Evolutionary conservation across 1,140 invertebrate species (phyloP), one percentile per base, ranked within the genome.

Genomic region (Trichonephila inaurata): DNA sequence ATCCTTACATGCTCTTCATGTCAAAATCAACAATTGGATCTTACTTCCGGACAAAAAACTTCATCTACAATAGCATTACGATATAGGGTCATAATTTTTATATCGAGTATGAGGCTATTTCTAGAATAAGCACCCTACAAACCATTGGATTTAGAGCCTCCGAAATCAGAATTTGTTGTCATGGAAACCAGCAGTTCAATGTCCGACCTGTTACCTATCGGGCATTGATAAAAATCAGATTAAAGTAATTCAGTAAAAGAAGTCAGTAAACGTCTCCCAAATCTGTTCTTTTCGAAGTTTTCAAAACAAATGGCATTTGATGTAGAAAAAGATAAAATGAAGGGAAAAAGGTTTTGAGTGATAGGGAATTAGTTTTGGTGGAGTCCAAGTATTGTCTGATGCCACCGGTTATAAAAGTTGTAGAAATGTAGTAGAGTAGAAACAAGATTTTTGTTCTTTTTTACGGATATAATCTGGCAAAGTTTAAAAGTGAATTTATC

Each of bases 161-260:
- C 72, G 33, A 16, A 77, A 33, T 77, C 28, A 77, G 72, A 40
- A 77, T 18, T 16, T 28, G 72, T 77, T 77, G 33, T 33, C 28
- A 77, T 77, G 72, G 33, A 24, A 77, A 77, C 72, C 12, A 40
- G 18, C 10, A 18, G 72, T 77, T 77, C 72, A 77, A 77, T 14
- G 72, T 28, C 72, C 72, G 72, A 10, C 28, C 24, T 77, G 72
- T 16, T 77, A 77, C 72, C 72, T 77, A 77, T 77, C 72, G 72
- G 72, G 33, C 72, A 77, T 28, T 77, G 72, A 77, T 77, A 77
- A 77, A 77, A 77, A 77, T 77, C 72, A 77, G 72, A 77, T 77
- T 77, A 77, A 77, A 77, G 28, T 16, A 40, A 33, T 77, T 40
- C 72, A 77, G 28, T 77, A 77, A 77, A 77, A 77, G 72, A 40